Base-by-base conservation (phyloP, 1,140 invertebrate species). In the Episyrphus balteatus region DNA sequence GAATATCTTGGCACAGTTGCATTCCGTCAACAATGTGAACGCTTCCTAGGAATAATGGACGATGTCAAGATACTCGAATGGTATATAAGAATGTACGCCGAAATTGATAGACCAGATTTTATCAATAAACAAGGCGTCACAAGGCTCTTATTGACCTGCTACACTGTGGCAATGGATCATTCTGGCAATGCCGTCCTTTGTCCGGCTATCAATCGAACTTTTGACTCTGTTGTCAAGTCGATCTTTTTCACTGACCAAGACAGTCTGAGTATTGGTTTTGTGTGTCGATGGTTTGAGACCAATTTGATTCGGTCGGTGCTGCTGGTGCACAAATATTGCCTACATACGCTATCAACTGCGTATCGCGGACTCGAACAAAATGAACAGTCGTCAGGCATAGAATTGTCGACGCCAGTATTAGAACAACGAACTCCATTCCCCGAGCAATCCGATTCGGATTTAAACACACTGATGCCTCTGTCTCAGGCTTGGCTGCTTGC, bases 201-300 rank as follows among this genome's bases (percentile, higher is more conserved):
- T 72, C 56, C 68, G 39, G 49, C 56, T 42, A 80, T 84, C 42
- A 76, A 81, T 50, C 76, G 77, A 49, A 85, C 82, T 2, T 67
- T 88, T 30, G 70, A 76, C 33, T 77, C 84, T 7, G 81, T 86
- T 26, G 74, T 84, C 38, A 75, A 78, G 49, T 82, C 83, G 17
- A 86, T 84, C 62, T 91, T 88, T 69, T 84, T 88, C 61, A 78
- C n/a, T n/a, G n/a, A 78, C 18, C 88, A 88, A 70, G 75, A 80
- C 39, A 72, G 70, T 36, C 73, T 91, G 49, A 86, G 84, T 21
- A 69, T 78, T 1, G 79, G 79, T 51, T 91, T 79, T 58, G 77
- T 89, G 19, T 77, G 79, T 31, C 84, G 86, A 61, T 92, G 87
- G 87, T 72, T 90, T 13, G 75, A 78, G 51, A 75, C 81, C 51